A percentile compares a stretch with the other conserved stretches of the same genome.
Evolutionary conservation across 2,113 vertebrate species (phyloP).

Genomic region (Brachypodius melanocephalos): DNA sequence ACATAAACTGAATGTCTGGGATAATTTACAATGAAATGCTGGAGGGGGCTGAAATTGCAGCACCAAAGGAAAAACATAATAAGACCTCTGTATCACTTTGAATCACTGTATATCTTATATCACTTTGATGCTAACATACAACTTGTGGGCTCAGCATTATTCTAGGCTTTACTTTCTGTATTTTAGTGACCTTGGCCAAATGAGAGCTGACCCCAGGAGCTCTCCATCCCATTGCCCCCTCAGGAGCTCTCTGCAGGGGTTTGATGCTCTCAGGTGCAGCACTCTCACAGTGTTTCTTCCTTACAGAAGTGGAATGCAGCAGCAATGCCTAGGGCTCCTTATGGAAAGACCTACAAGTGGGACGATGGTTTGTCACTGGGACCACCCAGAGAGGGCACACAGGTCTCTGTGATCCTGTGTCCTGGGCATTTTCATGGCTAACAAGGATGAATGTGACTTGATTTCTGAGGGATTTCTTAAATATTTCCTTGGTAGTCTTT

Average conservation of each 20-base stretch:
- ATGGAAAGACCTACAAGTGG: neutral
- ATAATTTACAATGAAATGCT: neutral
- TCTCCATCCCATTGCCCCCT: neutral
- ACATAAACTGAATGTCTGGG: constrained; percentile 3
- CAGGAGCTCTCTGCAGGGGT: neutral
- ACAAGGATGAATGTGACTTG: neutral
- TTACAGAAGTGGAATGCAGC: neutral
- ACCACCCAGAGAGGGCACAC: neutral
- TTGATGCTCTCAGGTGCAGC: neutral
- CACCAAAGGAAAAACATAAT: neutral
- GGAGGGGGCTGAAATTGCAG: neutral
- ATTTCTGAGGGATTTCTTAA: neutral
- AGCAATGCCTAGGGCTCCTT: neutral
- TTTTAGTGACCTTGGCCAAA: neutral
- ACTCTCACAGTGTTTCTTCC: neutral
- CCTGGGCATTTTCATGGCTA: neutral
- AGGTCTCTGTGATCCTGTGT: neutral
- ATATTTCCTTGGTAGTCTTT: neutral
- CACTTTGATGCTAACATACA: neutral
- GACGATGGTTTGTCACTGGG: neutral
- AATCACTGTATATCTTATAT: neutral
- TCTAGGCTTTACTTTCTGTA: neutral
- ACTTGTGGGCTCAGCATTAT: neutral
- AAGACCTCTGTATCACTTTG: neutral
- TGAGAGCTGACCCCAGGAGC: neutral